A percentile compares a stretch with the other conserved stretches of the same genome.
These are phyloP conservation scores for Erythrocercus mccallii DNA, from an alignment of 2,113 vertebrate species.

Conservation along the genomic window DNA sequence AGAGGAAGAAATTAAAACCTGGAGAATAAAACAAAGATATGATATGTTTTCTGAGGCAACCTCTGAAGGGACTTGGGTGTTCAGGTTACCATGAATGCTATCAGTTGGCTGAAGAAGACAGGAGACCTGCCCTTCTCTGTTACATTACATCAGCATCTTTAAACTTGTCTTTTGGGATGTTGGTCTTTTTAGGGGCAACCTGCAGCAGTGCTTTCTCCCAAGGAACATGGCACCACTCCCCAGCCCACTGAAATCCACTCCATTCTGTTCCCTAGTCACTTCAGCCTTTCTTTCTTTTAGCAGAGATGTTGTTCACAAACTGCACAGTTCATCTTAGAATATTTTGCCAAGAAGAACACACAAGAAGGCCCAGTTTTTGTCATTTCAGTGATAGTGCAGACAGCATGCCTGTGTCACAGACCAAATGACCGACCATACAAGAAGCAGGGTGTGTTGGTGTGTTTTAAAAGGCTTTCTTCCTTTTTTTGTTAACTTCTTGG, in stretches of 20 bases:
- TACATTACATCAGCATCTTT: background rate
- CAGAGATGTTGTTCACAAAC: background rate
- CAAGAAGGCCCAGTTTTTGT: background rate
- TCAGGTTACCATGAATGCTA: background rate
- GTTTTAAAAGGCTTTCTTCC: background rate
- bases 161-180: background rate
- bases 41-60: background rate
- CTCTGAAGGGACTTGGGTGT: background rate
- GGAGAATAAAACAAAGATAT: background rate
- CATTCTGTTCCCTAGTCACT: accelerated
- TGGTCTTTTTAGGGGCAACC: background rate
- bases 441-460: background rate
- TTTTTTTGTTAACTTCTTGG: background rate
- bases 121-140: background rate
- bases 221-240: background rate
- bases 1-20: background rate
- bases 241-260: background rate
- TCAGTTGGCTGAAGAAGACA: background rate
- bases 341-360: background rate
- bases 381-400: background rate
- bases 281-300: background rate
- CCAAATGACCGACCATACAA: accelerated
- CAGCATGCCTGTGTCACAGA: background rate
- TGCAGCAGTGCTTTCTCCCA: background rate
- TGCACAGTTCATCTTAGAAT: background rate